Base-by-base conservation (phyloP, 1,140 invertebrate genomes). In the Pogonomyrmex californicus region DNA sequence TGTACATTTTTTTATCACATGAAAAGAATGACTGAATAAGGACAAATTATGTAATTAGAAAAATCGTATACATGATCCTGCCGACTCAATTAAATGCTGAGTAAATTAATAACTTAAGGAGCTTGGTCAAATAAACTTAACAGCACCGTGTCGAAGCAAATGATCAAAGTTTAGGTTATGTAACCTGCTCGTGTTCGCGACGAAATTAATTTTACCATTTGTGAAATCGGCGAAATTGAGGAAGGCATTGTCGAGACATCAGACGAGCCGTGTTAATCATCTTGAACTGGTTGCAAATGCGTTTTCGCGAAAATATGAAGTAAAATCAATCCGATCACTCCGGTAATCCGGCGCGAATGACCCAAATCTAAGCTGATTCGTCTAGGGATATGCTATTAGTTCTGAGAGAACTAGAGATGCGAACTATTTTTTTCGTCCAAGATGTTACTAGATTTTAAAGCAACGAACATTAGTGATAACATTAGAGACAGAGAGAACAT, bases 231-330 rank as follows among this genome's bases (percentile, higher is more conserved):
- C 95, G 92, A 7, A 95, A 54, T 30, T 93, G 94, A 63, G 85
- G 58, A 6, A 92, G 17, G 56, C 88, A 92, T 7, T 88, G 92
- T n/a, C 87, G 91, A n/a, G 89, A 76, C 17, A 91, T 49, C 56
- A 93, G 58, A 65, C 94, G 90, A n/a, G 94, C 75, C 14, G 91
- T 91, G 70, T 94, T 94, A 93, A 95, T 95, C 85, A 87, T 93
- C 79, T 71, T 41, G 51, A 62, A 56, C 3, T 10, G 41, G 5
- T 65, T 66, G 6, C 4, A 1, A 10, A 1, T 1, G 4, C 38
- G n/a, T n/a, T 62, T 49, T 68, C 3, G n/a, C 17, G 1, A 73
- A 0, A 83, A 63, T 2, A 30, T n/a, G 6, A 60, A 5, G 14
- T 44, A 60, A 9, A 36, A 73, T 68, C n/a, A 10, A 17, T 51